These are phyloP conservation scores for Paralvinella palmiformis DNA, from an alignment of 1,140 invertebrate genomes.

Conservation along the genomic window DNA sequence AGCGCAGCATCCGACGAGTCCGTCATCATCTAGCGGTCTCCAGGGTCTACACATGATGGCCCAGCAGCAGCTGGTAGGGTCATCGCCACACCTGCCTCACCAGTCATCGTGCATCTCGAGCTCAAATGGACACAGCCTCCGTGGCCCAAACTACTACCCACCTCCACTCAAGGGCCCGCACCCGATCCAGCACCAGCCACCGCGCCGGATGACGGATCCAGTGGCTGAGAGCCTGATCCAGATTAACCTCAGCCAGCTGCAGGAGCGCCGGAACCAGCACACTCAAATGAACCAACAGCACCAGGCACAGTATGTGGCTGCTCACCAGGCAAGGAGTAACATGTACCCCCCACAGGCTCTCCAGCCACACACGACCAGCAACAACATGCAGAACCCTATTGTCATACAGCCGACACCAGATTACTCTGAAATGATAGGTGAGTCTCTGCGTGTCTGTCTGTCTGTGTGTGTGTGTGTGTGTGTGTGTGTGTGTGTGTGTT, in stretches of 20 bases:
- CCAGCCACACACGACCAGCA: too few relatives aligned
- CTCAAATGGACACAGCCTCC: slow-evolving; percentile 9
- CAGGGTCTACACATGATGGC: slow-evolving; percentile 21
- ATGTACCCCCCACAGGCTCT: too few relatives aligned
- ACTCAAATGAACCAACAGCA: too few relatives aligned
- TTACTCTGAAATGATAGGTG: too few relatives aligned
- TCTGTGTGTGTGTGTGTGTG: too few relatives aligned
- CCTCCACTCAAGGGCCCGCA: neutral
- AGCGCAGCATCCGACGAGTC: too few relatives aligned
- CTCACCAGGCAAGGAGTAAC: too few relatives aligned
- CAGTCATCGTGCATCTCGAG: slow-evolving; percentile 20
- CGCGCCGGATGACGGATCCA: neutral
- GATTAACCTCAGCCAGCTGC: slow-evolving; percentile 16
- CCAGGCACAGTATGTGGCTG: too few relatives aligned
- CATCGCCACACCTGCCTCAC: slow-evolving; percentile 18
- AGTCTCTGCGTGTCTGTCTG: too few relatives aligned
- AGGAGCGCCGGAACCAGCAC: slow-evolving; percentile 4
- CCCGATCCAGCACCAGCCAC: neutral
- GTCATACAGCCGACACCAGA: slow-evolving; percentile 9
- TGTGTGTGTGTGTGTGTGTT: too few relatives aligned
- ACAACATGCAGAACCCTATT: slow-evolving; percentile 10
- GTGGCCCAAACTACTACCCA: neutral
- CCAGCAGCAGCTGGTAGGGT: neutral
- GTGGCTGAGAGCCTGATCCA: neutral
- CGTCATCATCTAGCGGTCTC: too few relatives aligned